Percentiles rank a stretch among this genome's conserved stretches.
These are phyloP conservation scores for Chaetodon trifascialis DNA, from an alignment of 2,113 vertebrate species.

Conservation along the genomic window DNA sequence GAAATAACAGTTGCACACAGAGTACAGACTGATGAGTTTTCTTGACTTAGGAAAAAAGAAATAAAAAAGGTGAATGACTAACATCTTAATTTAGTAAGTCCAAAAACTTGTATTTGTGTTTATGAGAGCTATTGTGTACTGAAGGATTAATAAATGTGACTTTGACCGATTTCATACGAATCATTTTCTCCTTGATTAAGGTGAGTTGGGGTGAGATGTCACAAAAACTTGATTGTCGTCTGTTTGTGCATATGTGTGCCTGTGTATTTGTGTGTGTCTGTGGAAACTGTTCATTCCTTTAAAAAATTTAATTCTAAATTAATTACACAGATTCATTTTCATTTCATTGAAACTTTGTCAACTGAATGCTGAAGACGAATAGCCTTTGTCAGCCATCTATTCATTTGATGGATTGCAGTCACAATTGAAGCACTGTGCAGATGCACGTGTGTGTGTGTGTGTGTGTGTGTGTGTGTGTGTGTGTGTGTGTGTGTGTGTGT, in stretches of 20 bases:
- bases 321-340: constrained; percentile 43
- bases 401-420: constrained; percentile 65
- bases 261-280: background rate
- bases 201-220: background rate
- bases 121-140: background rate
- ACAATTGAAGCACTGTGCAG: constrained; percentile 17
- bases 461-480: background rate
- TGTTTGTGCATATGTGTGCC: background rate
- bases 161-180: constrained; percentile 30
- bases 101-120: background rate
- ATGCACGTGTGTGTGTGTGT: background rate
- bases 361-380: constrained; percentile 41
- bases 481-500: background rate
- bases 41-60: too few species aligned
- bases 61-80: too few species aligned
- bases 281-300: background rate
- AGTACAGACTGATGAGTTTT: too few species aligned
- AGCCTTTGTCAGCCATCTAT: constrained; percentile 48
- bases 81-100: background rate
- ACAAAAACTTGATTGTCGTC: background rate
- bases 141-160: background rate
- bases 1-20: too few species aligned
- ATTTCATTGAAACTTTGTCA: constrained; percentile 56
- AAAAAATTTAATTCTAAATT: constrained; percentile 23
- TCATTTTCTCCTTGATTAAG: constrained; percentile 29